Evolutionary conservation across 1,140 invertebrate species (phyloP), one percentile per base, ranked within the genome.

Genomic region (Coelopa frigida): DNA sequence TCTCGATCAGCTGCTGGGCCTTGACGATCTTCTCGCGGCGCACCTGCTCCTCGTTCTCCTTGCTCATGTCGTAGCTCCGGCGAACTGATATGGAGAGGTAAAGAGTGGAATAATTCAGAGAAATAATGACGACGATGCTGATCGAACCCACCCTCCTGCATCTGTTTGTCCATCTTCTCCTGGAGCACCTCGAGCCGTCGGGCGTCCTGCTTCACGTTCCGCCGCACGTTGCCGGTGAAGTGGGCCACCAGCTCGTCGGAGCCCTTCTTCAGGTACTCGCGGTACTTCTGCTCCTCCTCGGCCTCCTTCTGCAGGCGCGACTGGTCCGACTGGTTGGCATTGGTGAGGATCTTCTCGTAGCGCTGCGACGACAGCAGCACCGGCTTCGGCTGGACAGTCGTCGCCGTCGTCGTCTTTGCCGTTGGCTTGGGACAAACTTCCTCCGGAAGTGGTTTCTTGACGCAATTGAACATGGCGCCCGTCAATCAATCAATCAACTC

Each of bases 1-100:
- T 51, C 42, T 68, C 55, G 12, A 68, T 44, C 11, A 66, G 21
- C 21, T 56, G 40, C 20, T 68, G 54, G 3, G 61, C 61, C 5
- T 59, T 55, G 12, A 55, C 55, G 1, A 68, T 59, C 20, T 51
- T 41, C 10, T 53, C 49, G 14, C 23, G 29, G 2, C 49, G 41
- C 23, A 39, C 44, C 8, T 36, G 44, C 27, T 51, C 49, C 12
- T 54, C 49, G 31, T 49, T 51, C 38, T 51, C 52, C 33, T 54
- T 54, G 2, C 36, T 21, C 31, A 47, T 29, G 11, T 53, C 32
- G 17, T 32, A 50, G 11, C 45, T 37, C 10, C 38, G 39, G 2
- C 27, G 21, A n/a, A 24, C 20, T 20, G 23, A 20, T 39, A 4
- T 6, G 17, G 10, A 37, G 35, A 4, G 35, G 14, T 31, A 31